These are phyloP conservation scores for Petrocephalus sullivani DNA, from an alignment of 2,797 vertebrate genomes.

Conservation along the genomic window DNA sequence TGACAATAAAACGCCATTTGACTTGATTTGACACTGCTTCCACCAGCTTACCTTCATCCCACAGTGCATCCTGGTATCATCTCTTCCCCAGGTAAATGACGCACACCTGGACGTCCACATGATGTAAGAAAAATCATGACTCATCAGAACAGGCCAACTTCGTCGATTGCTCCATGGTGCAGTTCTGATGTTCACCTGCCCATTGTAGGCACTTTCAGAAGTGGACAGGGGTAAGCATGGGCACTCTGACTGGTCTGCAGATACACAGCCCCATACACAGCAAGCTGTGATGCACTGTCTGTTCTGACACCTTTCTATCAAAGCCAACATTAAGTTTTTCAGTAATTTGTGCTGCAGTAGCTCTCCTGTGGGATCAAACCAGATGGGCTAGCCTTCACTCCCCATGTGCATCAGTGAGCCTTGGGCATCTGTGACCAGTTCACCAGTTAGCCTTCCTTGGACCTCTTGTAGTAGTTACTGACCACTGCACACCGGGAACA, in stretches of 20 bases:
- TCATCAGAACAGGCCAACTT: neutral
- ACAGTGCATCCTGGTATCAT: neutral
- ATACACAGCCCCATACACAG: neutral
- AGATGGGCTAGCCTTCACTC: neutral
- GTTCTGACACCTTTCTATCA: neutral
- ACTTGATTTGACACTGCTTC: neutral
- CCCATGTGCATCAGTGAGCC: neutral
- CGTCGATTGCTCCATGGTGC: neutral
- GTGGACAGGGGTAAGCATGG: neutral
- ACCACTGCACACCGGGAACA: neutral
- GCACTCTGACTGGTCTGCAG: neutral
- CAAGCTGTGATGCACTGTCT: neutral
- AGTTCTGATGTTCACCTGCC: neutral
- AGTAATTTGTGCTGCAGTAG: neutral
- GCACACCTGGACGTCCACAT: neutral
- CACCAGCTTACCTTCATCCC: neutral
- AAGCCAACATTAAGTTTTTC: neutral
- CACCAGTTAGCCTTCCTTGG: neutral
- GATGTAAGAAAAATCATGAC: neutral
- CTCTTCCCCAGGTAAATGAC: neutral
- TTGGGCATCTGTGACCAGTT: neutral
- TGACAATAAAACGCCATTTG: neutral
- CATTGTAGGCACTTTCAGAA: neutral
- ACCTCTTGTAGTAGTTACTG: too few relatives aligned
- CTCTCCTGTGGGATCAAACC: neutral